Conservation (phyloP, 1,140 invertebrate species). For the Parasteatoda tepidariorum region DNA sequence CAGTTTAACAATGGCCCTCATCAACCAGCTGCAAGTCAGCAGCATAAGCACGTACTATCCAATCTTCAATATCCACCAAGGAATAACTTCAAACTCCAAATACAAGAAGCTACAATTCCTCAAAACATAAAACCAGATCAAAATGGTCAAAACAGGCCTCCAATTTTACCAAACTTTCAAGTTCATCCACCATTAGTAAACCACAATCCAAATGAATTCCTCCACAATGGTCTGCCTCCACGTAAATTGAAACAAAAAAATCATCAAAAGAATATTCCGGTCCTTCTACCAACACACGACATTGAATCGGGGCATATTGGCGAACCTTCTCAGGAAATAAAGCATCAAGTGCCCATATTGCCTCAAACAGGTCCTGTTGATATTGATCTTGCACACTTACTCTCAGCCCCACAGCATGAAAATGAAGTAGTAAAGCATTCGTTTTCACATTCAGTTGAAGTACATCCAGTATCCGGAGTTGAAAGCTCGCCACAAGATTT, state of each 20-base stretch:
- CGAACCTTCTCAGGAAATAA: conserved; percentile 8
- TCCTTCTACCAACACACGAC: conserved; percentile 4
- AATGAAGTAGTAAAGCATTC: conserved; percentile 31
- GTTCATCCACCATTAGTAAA: conserved; percentile 11
- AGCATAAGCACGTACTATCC: not conserved
- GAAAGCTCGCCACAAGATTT: not conserved
- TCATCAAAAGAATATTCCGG: conserved; percentile 14
- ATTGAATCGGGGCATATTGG: not conserved
- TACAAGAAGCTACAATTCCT: conserved; percentile 15
- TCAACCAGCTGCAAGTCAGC: conserved; percentile 14
- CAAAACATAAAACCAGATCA: conserved; percentile 46
- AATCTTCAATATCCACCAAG: conserved; percentile 26
- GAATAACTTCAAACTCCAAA: conserved; percentile 22
- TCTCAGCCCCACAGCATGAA: not conserved
- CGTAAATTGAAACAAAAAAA: conserved; percentile 26
- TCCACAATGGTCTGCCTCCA: conserved; percentile 16
- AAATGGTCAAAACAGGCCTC: conserved; percentile 31
- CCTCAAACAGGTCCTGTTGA: conserved; percentile 5
- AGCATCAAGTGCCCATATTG: conserved; percentile 3
- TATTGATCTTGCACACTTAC: conserved; percentile 22
- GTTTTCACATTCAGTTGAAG: not conserved
- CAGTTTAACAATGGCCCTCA: not conserved
- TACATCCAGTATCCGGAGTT: not conserved
- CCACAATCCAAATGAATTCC: conserved; percentile 35
- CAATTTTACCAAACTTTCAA: conserved; percentile 42